phyloP scores from a whole-genome alignment of 2,113 vertebrate genomes.

The Anarrhichthys ocellatus region DNA sequence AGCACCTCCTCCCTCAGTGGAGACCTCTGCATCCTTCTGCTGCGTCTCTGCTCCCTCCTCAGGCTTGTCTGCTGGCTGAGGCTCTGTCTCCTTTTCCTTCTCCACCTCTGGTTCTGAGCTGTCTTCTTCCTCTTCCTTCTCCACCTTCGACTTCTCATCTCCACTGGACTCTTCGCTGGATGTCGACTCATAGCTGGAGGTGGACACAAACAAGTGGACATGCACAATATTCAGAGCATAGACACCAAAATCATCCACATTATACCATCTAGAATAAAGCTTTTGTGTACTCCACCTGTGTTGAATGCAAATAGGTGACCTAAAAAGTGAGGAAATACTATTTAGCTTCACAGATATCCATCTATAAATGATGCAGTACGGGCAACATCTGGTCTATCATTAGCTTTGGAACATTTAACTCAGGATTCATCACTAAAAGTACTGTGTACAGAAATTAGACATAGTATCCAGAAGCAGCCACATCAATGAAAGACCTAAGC shows the following conservation, averaged over 20 bases:
- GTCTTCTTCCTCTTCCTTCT: slow-evolving; percentile 82
- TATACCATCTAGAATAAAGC: not conserved
- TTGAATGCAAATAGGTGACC: not conserved
- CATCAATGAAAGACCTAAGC: slow-evolving; percentile 38
- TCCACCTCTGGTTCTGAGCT: slow-evolving; percentile 61
- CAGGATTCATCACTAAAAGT: slow-evolving; percentile 1
- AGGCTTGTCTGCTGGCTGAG: slow-evolving; percentile 49
- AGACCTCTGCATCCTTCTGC: slow-evolving; percentile 63
- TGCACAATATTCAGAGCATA: not conserved
- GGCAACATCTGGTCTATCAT: not conserved
- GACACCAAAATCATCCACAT: not conserved
- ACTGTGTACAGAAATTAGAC: not conserved
- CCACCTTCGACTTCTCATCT: slow-evolving; percentile 87
- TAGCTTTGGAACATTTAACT: not conserved
- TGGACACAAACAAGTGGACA: slow-evolving; percentile 36
- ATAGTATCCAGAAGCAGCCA: not conserved
- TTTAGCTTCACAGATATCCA: not conserved
- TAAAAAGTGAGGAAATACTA: not conserved
- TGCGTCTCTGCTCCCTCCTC: slow-evolving; percentile 76
- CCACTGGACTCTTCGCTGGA: slow-evolving; percentile 96
- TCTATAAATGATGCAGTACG: not conserved
- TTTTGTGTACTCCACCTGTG: not conserved
- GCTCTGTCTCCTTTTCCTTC: slow-evolving; percentile 81
- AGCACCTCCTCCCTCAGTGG: slow-evolving; percentile 58
- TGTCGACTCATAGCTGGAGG: slow-evolving; percentile 92